A percentile compares a stretch with the other conserved stretches of the same genome.
Evolutionary conservation across 2,888 invertebrate species (phyloP).

Genomic region (Drosophila cracens): DNA sequence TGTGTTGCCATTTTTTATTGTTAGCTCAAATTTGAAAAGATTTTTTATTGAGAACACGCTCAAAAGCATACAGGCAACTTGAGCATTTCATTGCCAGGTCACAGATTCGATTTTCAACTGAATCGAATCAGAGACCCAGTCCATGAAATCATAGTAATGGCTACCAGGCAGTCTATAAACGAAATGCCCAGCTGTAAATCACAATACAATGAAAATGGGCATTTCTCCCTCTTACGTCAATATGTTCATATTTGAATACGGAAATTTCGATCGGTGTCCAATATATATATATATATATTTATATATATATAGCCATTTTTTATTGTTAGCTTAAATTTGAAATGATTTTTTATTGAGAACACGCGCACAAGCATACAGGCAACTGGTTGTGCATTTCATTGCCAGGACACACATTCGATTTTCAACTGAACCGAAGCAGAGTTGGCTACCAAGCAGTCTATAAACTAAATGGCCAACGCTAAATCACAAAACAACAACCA

Average conservation of each 20-base stretch:
- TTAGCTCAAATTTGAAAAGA: conserved; percentile 71
- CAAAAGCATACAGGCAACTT: conserved; percentile 10
- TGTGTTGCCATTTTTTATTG: conserved; percentile 64
- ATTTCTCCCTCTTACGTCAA: neutral
- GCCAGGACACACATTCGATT: neutral
- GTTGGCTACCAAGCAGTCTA: neutral
- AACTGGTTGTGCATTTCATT: conserved; percentile 18
- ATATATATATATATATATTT: neutral
- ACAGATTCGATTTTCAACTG: neutral
- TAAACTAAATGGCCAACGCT: conserved; percentile 16
- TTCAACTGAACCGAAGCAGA: neutral
- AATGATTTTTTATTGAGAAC: conserved; percentile 71
- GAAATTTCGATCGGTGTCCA: neutral
- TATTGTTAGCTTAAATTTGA: conserved; percentile 70
- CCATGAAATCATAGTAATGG: conserved; percentile 30
- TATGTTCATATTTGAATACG: neutral
- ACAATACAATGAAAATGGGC: conserved; percentile 39
- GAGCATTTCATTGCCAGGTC: conserved; percentile 12
- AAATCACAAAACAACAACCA: conserved; percentile 54
- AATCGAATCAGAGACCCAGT: conserved; percentile 3
- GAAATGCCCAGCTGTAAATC: conserved; percentile 48
- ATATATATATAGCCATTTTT: conserved; percentile 50
- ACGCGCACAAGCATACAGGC: conserved; percentile 14
- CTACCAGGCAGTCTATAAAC: neutral
- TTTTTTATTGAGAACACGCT: conserved; percentile 59